Evolutionary conservation across 2,888 invertebrate species (phyloP).

Genomic region (Leptogaster cylindrica): DNA sequence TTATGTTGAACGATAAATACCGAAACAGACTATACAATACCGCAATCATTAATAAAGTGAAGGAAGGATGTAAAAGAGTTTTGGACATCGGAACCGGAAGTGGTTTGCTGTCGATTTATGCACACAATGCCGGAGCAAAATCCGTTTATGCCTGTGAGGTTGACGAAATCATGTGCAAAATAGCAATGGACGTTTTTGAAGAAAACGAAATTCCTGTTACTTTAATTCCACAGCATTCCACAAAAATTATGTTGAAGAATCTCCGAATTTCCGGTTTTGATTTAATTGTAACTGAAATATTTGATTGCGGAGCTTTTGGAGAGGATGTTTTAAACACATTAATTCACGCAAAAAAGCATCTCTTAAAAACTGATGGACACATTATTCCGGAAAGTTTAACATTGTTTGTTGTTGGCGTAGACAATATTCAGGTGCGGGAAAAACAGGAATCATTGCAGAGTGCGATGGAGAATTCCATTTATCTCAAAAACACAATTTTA

Average conservation of each 20-base stretch:
- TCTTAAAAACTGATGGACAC: conserved; percentile 64
- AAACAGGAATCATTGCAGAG: conserved; percentile 38
- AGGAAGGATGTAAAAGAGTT: conserved; percentile 64
- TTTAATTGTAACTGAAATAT: conserved; percentile 76
- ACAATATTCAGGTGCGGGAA: conserved; percentile 39
- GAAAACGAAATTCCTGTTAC: conserved; percentile 63
- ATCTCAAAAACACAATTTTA: conserved; percentile 42
- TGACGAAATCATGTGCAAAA: conserved; percentile 68
- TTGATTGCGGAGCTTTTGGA: conserved; percentile 81
- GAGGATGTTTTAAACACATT: conserved; percentile 73
- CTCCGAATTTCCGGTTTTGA: conserved; percentile 63
- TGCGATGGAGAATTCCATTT: conserved; percentile 50
- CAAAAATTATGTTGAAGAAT: conserved; percentile 62
- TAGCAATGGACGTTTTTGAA: conserved; percentile 67
- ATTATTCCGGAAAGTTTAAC: conserved; percentile 70
- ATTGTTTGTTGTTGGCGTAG: conserved; percentile 60
- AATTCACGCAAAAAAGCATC: conserved; percentile 71
- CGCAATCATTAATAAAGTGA: conserved; percentile 68
- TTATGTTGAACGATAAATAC: conserved; percentile 78
- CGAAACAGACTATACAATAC: conserved; percentile 71
- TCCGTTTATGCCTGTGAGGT: conserved; percentile 73
- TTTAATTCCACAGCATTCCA: conserved; percentile 69
- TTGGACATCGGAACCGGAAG: conserved; percentile 81
- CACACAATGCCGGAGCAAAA: conserved; percentile 65
- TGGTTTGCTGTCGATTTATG: conserved; percentile 75